A percentile compares a stretch with the other conserved stretches of the same genome.
Evolutionary conservation across 2,888 invertebrate species (phyloP).

Genomic region (Rapana venosa): DNA sequence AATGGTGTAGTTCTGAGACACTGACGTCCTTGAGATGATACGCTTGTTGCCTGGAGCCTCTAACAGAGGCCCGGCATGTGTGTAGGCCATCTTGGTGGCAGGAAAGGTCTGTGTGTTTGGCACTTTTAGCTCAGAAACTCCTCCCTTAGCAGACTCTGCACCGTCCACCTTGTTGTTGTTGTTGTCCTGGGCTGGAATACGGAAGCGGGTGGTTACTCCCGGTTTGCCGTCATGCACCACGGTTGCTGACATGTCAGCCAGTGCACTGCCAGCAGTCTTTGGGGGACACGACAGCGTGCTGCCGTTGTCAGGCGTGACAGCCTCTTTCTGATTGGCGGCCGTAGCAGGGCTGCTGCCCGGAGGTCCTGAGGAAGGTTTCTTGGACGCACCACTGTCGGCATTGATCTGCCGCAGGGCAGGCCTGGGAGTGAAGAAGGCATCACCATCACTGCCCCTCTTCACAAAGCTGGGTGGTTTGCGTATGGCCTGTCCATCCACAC

Average conservation of each 20-base stretch:
- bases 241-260: background rate
- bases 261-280: constrained; percentile 3
- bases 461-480: constrained; percentile 55
- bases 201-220: background rate
- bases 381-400: background rate
- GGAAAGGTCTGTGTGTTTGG: constrained; percentile 24
- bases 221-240: constrained; percentile 6
- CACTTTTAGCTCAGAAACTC: constrained; percentile 5
- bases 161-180: constrained; percentile 4
- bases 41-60: constrained; percentile 45
- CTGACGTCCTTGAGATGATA: constrained; percentile 69
- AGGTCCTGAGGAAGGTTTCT: constrained; percentile 26
- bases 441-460: constrained; percentile 37
- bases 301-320: background rate
- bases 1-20: constrained; percentile 66
- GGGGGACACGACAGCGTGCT: constrained; percentile 11
- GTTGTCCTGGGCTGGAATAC: constrained; percentile 16
- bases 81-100: background rate
- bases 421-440: constrained; percentile 47
- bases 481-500: constrained; percentile 70
- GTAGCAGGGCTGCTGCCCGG: background rate
- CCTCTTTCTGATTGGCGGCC: constrained; percentile 12
- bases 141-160: background rate
- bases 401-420: constrained; percentile 41
- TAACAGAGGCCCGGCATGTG: background rate